A percentile compares a stretch with the other conserved stretches of the same genome.
Conservation (phyloP, 64 coral and sea anemone species). For the Cladopsammia gracilis region DNA sequence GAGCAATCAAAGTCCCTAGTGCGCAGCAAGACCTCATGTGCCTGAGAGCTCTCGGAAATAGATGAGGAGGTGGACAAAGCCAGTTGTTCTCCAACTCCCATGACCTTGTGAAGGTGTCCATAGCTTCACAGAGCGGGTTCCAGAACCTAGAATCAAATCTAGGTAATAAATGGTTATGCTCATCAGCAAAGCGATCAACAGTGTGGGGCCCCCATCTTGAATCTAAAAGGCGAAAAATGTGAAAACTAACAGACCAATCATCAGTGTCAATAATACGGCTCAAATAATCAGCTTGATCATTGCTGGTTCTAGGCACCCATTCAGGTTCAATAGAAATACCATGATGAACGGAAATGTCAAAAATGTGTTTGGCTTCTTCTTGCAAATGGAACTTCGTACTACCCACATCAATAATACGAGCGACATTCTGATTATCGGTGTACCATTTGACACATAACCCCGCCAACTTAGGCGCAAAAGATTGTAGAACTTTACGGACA, state of each 20-base stretch:
- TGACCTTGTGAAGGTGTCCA: constrained; percentile 5
- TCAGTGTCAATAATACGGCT: constrained; percentile 19
- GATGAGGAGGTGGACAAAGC: constrained; percentile 29
- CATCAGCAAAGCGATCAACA: constrained; percentile 26
- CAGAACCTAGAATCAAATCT: constrained; percentile 43
- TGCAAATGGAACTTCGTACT: too few species aligned
- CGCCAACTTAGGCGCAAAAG: constrained; percentile 15
- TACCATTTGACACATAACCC: constrained; percentile 10
- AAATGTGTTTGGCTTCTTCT: too few species aligned
- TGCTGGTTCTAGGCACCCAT: constrained; percentile 1
- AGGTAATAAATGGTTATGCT: constrained; percentile 20
- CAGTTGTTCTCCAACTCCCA: constrained; percentile 18
- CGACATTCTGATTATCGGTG: constrained; percentile 58
- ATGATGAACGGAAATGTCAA: too few species aligned
- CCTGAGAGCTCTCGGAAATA: background rate
- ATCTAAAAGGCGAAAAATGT: constrained; percentile 8
- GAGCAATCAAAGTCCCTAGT: background rate
- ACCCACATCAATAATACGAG: constrained; percentile 36
- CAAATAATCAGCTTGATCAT: background rate
- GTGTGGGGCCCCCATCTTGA: constrained; percentile 22
- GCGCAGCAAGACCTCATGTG: constrained; percentile 38
- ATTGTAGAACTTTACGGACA: constrained; percentile 27
- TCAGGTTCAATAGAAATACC: constrained; percentile 44
- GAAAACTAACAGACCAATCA: constrained; percentile 25
- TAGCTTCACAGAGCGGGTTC: constrained; percentile 6